These are phyloP conservation scores for Vulpes lagopus DNA, from an alignment of 2,113 vertebrate species.

Conservation along the genomic window DNA sequence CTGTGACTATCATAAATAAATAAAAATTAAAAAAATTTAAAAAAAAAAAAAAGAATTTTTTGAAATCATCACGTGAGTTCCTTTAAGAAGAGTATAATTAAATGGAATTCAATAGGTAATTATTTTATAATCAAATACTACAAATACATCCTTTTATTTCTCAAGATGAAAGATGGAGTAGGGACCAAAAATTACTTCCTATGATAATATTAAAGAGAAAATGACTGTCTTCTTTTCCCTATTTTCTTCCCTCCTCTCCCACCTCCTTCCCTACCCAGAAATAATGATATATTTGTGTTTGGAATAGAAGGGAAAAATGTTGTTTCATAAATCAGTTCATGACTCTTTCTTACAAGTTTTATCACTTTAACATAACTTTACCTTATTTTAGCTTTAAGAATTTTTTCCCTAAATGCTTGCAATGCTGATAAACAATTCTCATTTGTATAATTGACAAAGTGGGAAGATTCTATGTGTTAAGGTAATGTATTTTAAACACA, in stretches of 20 bases:
- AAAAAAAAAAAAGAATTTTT: too few relatives aligned
- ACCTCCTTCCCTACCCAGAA: not conserved
- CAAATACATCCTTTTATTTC: not conserved
- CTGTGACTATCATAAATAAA: too few relatives aligned
- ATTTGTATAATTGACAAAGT: not conserved
- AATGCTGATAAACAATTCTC: not conserved
- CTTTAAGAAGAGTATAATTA: not conserved
- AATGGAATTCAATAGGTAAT: not conserved
- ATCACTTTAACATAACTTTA: not conserved
- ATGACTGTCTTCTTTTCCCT: not conserved
- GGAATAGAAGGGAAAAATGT: not conserved
- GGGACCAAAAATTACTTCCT: not conserved
- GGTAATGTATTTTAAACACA: not conserved
- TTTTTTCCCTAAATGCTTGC: not conserved
- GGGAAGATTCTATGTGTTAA: not conserved
- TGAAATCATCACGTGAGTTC: not conserved
- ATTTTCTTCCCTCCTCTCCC: fast-evolving
- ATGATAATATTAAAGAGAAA: not conserved
- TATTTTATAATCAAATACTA: not conserved
- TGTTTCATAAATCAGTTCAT: not conserved
- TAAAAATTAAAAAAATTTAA: too few relatives aligned
- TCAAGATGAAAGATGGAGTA: not conserved
- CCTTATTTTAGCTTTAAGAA: not conserved
- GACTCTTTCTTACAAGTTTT: not conserved
- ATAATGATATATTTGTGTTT: not conserved